A percentile compares a stretch with the other conserved stretches of the same genome.
Evolutionary conservation across 1,140 invertebrate species (phyloP).

Genomic region (Plodia interpunctella): DNA sequence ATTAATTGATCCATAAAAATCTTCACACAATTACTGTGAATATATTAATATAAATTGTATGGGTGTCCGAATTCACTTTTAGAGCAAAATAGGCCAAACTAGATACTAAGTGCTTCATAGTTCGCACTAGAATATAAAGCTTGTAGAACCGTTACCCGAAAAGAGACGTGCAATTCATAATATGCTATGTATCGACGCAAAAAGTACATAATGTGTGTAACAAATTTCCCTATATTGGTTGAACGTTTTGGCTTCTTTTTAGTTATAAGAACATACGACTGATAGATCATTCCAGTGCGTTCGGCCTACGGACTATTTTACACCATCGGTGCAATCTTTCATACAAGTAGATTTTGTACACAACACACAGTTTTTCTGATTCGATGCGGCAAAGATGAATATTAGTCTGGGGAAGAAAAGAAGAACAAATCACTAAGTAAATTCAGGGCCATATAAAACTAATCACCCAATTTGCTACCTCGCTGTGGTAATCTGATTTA

Average conservation of each 20-base stretch:
- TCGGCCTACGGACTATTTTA: constrained; percentile 20
- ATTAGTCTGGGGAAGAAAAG: not conserved
- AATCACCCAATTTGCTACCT: no score
- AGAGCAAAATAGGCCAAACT: constrained; percentile 22
- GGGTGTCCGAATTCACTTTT: not conserved
- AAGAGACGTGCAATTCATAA: constrained; percentile 9
- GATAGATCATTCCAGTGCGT: constrained; percentile 26
- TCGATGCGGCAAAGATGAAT: not conserved
- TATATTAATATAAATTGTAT: no score
- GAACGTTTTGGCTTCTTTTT: constrained; percentile 16
- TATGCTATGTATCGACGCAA: constrained; percentile 17
- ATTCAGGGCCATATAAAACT: no score
- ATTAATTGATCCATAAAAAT: no score
- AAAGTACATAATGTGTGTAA: constrained; percentile 21
- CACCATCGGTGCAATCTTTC: not conserved
- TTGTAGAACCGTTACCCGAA: constrained; percentile 14
- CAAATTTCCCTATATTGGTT: constrained; percentile 14
- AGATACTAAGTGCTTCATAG: constrained; percentile 20
- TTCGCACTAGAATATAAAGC: constrained; percentile 4
- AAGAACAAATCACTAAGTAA: not conserved
- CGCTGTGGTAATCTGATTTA: no score
- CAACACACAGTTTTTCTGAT: constrained; percentile 19
- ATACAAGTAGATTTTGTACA: constrained; percentile 4
- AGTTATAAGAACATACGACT: constrained; percentile 24
- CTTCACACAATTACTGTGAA: no score